Evolutionary conservation across 92 coral and sea anemone genomes (phyloP), one percentile per base, ranked within the genome.

Genomic region (Epizoanthus stellaris): DNA sequence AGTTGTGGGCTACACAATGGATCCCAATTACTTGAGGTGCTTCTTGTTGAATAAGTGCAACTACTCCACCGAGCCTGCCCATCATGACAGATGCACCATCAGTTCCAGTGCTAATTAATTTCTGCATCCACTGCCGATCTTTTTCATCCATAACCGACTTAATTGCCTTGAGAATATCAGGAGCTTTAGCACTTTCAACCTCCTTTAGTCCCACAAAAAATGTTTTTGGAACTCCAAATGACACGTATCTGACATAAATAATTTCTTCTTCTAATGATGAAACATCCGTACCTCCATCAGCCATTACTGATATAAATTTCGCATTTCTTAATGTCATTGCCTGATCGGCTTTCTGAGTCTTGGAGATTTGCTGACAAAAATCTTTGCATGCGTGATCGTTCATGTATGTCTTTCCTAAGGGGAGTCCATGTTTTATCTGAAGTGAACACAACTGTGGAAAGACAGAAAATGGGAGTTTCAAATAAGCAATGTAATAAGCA

Each of bases 81-180:
- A 87, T 23, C 90, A 87, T 80, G 62, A 80, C 82, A 68, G 86
- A 87, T 77, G 90, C 86, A 87, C 90, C 89, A 77, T 79, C 89
- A 64, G 89, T 86, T 34, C 70, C 71, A 25, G 84, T 77, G 74
- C 83, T 75, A 25, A 85, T 85, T 20, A 85, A 66, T 76, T 74
- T 85, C 61, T 74, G 80, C 77, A 75, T 76, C 85, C 89, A 86
- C 83, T 86, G 89, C 66, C 61, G 76, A 76, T 86, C 85, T 76
- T 52, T 52, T 52, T 52, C 56, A 52, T 52, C 89, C 85, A 86
- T 86, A n/a, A 67, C 69, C 38, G 89, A 58, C 80, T 77, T 80
- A 76, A 77, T 86, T 71, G 89, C 79, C 74, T 86, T 47, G 70
- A 86, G 79, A 76, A 86, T 67, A 60, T 62, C 89, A 65, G 83